Evolutionary conservation across 2,888 invertebrate species (phyloP).

Genomic region (Dendrolimus pini): DNA sequence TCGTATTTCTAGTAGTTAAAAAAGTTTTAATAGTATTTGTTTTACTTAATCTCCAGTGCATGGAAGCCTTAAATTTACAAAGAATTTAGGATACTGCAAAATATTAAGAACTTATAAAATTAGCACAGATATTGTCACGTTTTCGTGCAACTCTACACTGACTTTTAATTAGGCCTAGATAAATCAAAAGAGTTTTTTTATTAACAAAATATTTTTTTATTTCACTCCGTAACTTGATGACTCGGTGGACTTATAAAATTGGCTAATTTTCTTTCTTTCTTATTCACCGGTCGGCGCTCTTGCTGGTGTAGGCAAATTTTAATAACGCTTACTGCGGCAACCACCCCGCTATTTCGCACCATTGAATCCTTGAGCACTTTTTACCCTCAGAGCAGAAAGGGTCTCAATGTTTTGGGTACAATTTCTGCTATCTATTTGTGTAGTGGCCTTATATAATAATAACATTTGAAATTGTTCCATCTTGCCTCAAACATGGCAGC

Average conservation of each 20-base stretch:
- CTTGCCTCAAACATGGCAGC: background rate
- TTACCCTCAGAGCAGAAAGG: conserved; percentile 33
- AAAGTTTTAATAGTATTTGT: too few relatives aligned
- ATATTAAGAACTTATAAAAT: too few relatives aligned
- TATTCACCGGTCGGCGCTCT: conserved; percentile 43
- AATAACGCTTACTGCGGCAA: conserved; percentile 57
- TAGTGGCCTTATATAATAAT: background rate
- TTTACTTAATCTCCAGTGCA: too few relatives aligned
- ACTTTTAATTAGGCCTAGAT: background rate
- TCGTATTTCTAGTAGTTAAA: too few relatives aligned
- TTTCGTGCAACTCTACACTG: background rate
- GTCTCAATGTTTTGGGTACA: conserved; percentile 27
- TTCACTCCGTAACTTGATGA: conserved; percentile 34
- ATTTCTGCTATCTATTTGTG: conserved; percentile 21
- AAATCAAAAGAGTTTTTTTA: conserved; percentile 20
- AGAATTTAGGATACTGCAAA: too few relatives aligned
- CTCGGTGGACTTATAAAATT: conserved; percentile 51
- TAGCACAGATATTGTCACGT: background rate
- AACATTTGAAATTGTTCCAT: background rate
- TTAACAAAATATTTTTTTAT: conserved; percentile 16
- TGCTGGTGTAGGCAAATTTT: conserved; percentile 58
- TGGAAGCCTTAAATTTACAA: too few relatives aligned
- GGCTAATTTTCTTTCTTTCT: conserved; percentile 55
- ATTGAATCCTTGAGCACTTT: conserved; percentile 54
- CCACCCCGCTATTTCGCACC: conserved; percentile 47